Evolutionary conservation across 2,888 invertebrate genomes (phyloP).

Genomic region (Cepaea hortensis): DNA sequence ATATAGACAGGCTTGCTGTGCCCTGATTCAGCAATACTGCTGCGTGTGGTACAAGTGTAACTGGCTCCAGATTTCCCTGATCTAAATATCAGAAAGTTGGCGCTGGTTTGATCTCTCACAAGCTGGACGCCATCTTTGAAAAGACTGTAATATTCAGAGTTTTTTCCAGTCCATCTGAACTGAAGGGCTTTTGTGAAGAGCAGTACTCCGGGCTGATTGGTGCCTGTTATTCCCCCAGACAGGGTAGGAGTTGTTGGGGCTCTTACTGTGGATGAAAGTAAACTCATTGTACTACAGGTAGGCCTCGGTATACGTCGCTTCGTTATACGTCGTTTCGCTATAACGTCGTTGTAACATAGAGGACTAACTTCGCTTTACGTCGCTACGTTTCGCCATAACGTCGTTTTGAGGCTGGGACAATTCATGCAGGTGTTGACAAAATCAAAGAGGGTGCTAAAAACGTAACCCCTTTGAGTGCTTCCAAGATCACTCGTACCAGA

Average conservation of each 20-base stretch:
- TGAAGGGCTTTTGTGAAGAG: not conserved
- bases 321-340: too few relatives aligned
- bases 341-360: too few relatives aligned
- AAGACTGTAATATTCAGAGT: not conserved
- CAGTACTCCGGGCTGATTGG: not conserved
- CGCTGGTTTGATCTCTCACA: not conserved
- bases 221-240: not conserved
- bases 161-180: not conserved
- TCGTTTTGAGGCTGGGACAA: too few relatives aligned
- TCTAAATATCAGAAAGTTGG: not conserved
- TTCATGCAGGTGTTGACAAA: too few relatives aligned
- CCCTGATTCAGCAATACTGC: not conserved
- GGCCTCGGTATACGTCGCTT: too few relatives aligned
- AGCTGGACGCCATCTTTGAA: not conserved
- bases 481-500: too few relatives aligned
- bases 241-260: not conserved
- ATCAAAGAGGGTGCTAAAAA: too few relatives aligned
- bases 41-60: conserved; percentile 3
- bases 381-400: too few relatives aligned
- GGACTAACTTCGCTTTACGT: too few relatives aligned
- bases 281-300: too few relatives aligned
- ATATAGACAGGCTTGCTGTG: not conserved
- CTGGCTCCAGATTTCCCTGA: conserved; percentile 2
- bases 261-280: not conserved
- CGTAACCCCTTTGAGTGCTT: too few relatives aligned